These are phyloP conservation scores for Diploscapter pachys DNA, from an alignment of 1,140 invertebrate genomes.

Conservation along the genomic window DNA sequence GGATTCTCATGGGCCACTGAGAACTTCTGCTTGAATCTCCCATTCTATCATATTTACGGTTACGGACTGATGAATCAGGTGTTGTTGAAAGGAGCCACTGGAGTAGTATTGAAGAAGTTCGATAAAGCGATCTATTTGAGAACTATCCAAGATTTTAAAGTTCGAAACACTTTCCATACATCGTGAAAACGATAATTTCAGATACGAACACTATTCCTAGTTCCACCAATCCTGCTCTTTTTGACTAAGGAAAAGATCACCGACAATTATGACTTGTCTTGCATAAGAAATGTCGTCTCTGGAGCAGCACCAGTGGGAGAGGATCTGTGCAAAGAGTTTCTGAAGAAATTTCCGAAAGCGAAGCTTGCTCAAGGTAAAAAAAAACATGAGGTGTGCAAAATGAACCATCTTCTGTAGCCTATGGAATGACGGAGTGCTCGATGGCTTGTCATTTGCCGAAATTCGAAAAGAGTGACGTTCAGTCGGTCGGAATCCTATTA, in stretches of 20 bases:
- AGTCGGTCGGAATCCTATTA: constrained; percentile 34
- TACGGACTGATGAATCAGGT: constrained; percentile 62
- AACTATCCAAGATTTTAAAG: constrained; percentile 68
- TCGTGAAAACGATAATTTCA: neutral
- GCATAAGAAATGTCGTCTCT: constrained; percentile 40
- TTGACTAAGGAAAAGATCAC: constrained; percentile 59
- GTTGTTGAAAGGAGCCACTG: constrained; percentile 67
- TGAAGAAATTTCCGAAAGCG: constrained; percentile 34
- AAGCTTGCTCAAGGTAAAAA: constrained; percentile 5
- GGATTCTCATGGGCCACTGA: constrained; percentile 60
- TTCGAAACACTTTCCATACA: constrained; percentile 46
- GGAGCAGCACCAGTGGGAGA: constrained; percentile 59
- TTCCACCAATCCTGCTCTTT: constrained; percentile 60
- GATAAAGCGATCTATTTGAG: constrained; percentile 69
- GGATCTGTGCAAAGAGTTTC: constrained; percentile 52
- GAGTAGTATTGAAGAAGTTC: constrained; percentile 75
- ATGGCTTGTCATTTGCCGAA: constrained; percentile 32
- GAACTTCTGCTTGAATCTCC: constrained; percentile 67
- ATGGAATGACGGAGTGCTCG: constrained; percentile 40
- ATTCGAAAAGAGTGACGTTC: constrained; percentile 9
- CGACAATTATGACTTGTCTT: constrained; percentile 54
- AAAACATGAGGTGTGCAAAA: neutral
- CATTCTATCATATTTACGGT: constrained; percentile 82
- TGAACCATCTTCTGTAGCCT: constrained; percentile 20
- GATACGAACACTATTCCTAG: constrained; percentile 40